Percentiles rank a stretch among this genome's conserved stretches.
phyloP scores from a whole-genome alignment of 2,797 vertebrate genomes.

The Euthynnus affinis region DNA sequence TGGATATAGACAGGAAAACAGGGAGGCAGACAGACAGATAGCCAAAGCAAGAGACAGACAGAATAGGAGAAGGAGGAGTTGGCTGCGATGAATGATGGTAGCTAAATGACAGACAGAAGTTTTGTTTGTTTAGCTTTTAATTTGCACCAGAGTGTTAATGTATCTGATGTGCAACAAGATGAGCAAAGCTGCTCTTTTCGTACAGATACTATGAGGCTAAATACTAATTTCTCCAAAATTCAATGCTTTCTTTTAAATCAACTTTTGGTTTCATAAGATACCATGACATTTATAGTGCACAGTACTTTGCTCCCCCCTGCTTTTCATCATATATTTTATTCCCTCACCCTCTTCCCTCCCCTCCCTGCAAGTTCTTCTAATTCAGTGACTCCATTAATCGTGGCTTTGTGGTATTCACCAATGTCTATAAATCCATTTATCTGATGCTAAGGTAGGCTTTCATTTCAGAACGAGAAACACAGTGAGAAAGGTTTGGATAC shows the following conservation, averaged over 20 bases:
- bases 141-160: slow-evolving; percentile 23
- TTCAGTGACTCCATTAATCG: slow-evolving; percentile 94
- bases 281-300: slow-evolving; percentile 83
- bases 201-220: neutral
- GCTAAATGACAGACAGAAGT: slow-evolving; percentile 17
- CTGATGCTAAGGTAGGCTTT: slow-evolving; percentile 88
- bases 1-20: slow-evolving; percentile 60
- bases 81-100: slow-evolving; percentile 26
- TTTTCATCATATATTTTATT: slow-evolving; percentile 62
- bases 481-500: slow-evolving; percentile 50
- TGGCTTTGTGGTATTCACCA: slow-evolving; percentile 95
- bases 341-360: slow-evolving; percentile 31
- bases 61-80: slow-evolving; percentile 25
- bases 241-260: slow-evolving; percentile 23
- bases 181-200: slow-evolving; percentile 13
- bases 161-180: slow-evolving; percentile 20
- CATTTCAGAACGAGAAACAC: slow-evolving; percentile 75
- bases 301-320: slow-evolving; percentile 40
- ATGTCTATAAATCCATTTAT: slow-evolving; percentile 98
- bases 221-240: neutral
- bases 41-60: slow-evolving; percentile 43
- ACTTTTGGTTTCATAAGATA: slow-evolving; percentile 60
- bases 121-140: slow-evolving; percentile 32
- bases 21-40: slow-evolving; percentile 49
- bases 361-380: slow-evolving; percentile 85